Evolutionary conservation across 2,888 invertebrate species (phyloP), one percentile per base, ranked within the genome.

Genomic region (Mesorhabditis belari): DNA sequence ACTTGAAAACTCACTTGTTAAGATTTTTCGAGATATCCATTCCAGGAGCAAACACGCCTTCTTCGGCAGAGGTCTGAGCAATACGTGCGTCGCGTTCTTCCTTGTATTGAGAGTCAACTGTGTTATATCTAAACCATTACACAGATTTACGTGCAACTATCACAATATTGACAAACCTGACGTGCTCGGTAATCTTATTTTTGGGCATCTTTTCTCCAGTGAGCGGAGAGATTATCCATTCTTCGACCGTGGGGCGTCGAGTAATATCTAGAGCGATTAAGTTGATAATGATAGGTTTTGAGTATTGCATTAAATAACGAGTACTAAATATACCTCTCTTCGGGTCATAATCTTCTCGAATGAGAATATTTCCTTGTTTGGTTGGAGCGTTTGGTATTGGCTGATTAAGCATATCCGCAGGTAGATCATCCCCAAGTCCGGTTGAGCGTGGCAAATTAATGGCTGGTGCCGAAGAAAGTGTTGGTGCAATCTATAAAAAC

Each of bases 191-290:
- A 63, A 98, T 90, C 83, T 98, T 94, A 80, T 90, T 91, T 0
- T 94, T 94, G 0, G 93, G 93, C 77, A 99, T 94, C 82, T 90
- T 89, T 82, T 98, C 96, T 49, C 95, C 95, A 0, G 96, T 99
- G 80, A 99, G 91, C 0, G 96, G 98, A 0, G 96, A 98, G 67
- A 98, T 92, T 58, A 96, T 87, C 85, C 89, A 96, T 80, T 93
- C 73, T 29, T 78, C 74, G 25, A 55, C 51, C 1, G 60, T 27
- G 17, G 51, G 55, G 44, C 58, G 58, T 52, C 49, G 12, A 3
- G 59, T 26, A 26, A 44, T 44, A 3, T 53, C 35, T n/a, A n/a
- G n/a, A n/a, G n/a, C n/a, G n/a, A n/a, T n/a, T n/a, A n/a, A n/a
- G n/a, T n/a, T n/a, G n/a, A n/a, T n/a, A n/a, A n/a, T n/a, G n/a